These are phyloP conservation scores for Marisa cornuarietis DNA, from an alignment of 1,140 invertebrate genomes.

Conservation along the genomic window DNA sequence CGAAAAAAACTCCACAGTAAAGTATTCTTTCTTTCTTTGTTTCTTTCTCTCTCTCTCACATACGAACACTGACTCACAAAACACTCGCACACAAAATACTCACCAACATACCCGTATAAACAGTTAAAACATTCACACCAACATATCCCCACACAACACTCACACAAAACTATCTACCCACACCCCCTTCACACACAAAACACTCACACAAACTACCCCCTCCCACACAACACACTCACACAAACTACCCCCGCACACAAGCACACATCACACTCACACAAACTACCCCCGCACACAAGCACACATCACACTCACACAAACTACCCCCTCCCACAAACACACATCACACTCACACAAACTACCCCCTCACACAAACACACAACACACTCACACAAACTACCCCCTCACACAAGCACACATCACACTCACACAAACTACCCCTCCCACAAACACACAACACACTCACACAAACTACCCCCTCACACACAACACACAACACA, in stretches of 20 bases:
- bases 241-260: not conserved
- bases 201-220: too few species aligned
- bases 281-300: not conserved
- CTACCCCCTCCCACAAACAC: not conserved
- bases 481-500: too few species aligned
- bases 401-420: not conserved
- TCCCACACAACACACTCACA: too few species aligned
- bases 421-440: not conserved
- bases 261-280: not conserved
- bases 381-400: not conserved
- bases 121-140: too few species aligned
- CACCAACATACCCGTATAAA: too few species aligned
- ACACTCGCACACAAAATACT: too few species aligned
- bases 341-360: not conserved
- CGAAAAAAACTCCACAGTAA: too few species aligned
- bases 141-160: not conserved
- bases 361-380: constrained; percentile 3
- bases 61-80: too few species aligned
- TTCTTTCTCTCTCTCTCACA: too few species aligned
- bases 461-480: not conserved
- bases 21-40: too few species aligned
- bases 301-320: not conserved
- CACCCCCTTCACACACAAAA: constrained; percentile 4
- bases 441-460: too few species aligned
- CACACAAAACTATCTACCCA: not conserved